Evolutionary conservation across 1,140 invertebrate species (phyloP), one percentile per base, ranked within the genome.

Genomic region (Eumaeus atala): DNA sequence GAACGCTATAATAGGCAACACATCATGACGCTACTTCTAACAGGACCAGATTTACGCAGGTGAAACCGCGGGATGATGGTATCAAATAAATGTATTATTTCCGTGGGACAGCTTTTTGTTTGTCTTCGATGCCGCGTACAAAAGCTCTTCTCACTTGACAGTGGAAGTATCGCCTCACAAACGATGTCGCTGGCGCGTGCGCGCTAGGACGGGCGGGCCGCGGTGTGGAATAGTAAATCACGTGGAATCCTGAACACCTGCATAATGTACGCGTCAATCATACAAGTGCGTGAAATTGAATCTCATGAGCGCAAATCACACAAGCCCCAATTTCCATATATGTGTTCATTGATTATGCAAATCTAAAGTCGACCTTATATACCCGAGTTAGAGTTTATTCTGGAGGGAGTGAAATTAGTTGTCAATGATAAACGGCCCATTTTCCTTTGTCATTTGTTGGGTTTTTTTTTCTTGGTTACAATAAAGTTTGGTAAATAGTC

Each of bases 271-370:
- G 62, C 75, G 77, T 81, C 77, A 75, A 78, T 81, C 75, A 78
- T 72, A 74, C 65, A 65, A 59, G 61, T 67, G 70, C 72, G 70
- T 77, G 72, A 77, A 78, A 81, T 78, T 77, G 75, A 77, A 81
- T 74, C 74, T 74, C 74, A 74, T 80, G 68, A 80, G 74, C 70
- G 69, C 74, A 80, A 77, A 77, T 80, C 77, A 76, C 71, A 80
- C 71, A 70, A 67, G 59, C 74, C 64, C 55, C 60, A 69, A 77
- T 79, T 73, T 72, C 69, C 72, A 74, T 77, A 72, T 56, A 66
- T 58, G 62, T 64, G 47, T 48, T 48, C 18, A 48, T 33, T 21
- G 47, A 48, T 38, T 38, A 38, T 38, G 11, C 28, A 18, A 10
- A 21, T 33, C 10, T 48, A 64, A 60, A 63, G 61, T 59, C 52